Evolutionary conservation across 2,797 vertebrate genomes (phyloP), one percentile per base, ranked within the genome.

Genomic region (Crocodylus rhombifer): DNA sequence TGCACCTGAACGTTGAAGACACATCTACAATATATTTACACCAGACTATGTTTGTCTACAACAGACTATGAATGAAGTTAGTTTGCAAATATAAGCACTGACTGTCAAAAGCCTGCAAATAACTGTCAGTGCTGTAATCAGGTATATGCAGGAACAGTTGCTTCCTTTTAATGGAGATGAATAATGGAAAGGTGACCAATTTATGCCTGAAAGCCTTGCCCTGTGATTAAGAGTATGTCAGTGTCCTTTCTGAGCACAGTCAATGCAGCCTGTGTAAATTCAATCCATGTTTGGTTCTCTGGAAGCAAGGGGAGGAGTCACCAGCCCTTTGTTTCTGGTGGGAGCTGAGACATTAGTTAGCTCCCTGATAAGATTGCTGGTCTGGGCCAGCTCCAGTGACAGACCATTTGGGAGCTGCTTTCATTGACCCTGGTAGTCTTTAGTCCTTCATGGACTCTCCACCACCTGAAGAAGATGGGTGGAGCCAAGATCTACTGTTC

Each of bases 191-290:
- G 51, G 77, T 51, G 55, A 28, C 28, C 67, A 2, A 20, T 30
- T 84, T 1, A 0, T 11, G 0, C 1, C 51, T 1, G 1, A 75
- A 16, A 0, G 0, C 63, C 1, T 0, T 61, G 79, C 25, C 84
- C 8, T 1, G 18, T 30, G 75, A 23, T 18, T 21, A 20, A 3
- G 20, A 57, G 75, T 23, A 10, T 21, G 28, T 33, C 42, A 7
- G 17, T 21, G n/a, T n/a, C 58, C 75, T 57, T 14, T 20, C 28
- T 30, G 12, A 76, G 28, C 56, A 14, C 15, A 13, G 18, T 9
- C 5, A 60, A 56, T 14, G 4, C n/a, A 13, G 21, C 58, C 56
- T 14, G 20, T n/a, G 18, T 14, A 10, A 20, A 30, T 23, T 33
- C 30, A 57, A 16, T 77, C 20, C 75, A 25, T 25, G 67, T 33